Percentiles rank a stretch among this genome's conserved stretches.
These are phyloP conservation scores for Ichneumoninae sp. DNA, from an alignment of 2,888 invertebrate species.

Conservation along the genomic window DNA sequence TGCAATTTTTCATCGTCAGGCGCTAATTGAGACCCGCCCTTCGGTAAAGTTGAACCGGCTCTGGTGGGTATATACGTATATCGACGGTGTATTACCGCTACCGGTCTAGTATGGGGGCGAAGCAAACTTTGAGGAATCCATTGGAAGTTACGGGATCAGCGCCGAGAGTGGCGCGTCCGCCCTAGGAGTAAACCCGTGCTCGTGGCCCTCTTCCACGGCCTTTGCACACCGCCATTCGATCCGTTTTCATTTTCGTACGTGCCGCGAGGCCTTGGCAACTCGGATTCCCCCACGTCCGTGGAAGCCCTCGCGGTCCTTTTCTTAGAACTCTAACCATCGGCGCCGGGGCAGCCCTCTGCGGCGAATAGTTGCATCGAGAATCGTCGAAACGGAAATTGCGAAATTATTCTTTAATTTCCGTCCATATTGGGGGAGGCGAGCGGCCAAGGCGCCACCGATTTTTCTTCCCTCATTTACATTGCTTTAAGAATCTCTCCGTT, in stretches of 20 bases:
- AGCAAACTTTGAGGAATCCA: constrained; percentile 69
- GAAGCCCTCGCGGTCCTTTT: constrained; percentile 66
- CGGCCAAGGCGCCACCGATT: background rate
- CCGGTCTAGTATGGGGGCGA: constrained; percentile 53
- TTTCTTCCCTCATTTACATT: constrained; percentile 27
- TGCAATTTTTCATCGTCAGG: constrained; percentile 77
- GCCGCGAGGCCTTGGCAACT: constrained; percentile 46
- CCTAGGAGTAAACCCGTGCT: constrained; percentile 6
- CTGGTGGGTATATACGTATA: constrained; percentile 50
- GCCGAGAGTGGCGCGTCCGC: constrained; percentile 59
- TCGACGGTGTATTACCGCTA: constrained; percentile 62
- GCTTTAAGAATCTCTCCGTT: constrained; percentile 22
- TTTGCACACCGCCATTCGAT: constrained; percentile 72
- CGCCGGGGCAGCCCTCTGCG: constrained; percentile 14
- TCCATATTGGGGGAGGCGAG: constrained; percentile 10
- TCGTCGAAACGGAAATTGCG: constrained; percentile 48
- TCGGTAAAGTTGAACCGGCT: constrained; percentile 66
- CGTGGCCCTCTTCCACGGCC: constrained; percentile 60
- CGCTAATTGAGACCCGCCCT: constrained; percentile 75
- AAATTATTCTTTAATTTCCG: constrained; percentile 54
- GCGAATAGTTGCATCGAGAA: constrained; percentile 31
- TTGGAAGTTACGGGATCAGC: constrained; percentile 72
- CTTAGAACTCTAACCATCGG: constrained; percentile 6
- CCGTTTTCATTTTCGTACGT: constrained; percentile 74
- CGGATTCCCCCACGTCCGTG: constrained; percentile 61